A percentile compares a stretch with the other conserved stretches of the same genome.
These are phyloP conservation scores for Rhipidura dahli DNA, from an alignment of 2,113 vertebrate species.

Conservation along the genomic window DNA sequence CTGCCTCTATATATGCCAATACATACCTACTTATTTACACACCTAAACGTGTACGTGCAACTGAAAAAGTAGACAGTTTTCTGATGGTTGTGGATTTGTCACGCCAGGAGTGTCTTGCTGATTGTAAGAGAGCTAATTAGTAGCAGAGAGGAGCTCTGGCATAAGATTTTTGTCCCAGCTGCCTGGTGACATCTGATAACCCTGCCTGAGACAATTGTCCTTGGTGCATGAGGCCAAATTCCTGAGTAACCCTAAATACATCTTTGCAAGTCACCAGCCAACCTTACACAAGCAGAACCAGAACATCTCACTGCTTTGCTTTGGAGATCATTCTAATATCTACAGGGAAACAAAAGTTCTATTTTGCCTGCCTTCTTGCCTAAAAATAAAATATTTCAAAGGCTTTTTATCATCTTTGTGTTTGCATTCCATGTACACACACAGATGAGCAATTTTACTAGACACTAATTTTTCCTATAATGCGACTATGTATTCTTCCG, in stretches of 20 bases:
- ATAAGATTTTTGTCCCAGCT: not conserved
- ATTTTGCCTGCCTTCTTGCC: not conserved
- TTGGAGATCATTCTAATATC: not conserved
- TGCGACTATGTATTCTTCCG: not conserved
- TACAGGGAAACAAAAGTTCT: not conserved
- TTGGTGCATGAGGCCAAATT: not conserved
- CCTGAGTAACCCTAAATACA: not conserved
- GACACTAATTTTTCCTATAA: not conserved
- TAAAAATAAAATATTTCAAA: not conserved
- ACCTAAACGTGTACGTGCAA: not conserved
- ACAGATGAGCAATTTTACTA: not conserved
- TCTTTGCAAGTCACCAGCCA: not conserved
- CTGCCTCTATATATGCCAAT: not conserved
- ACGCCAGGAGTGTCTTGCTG: not conserved
- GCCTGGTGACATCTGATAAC: not conserved
- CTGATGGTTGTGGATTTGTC: not conserved
- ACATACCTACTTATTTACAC: accelerated
- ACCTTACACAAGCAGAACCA: not conserved
- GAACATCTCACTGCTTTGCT: not conserved
- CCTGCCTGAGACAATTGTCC: not conserved
- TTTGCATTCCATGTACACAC: not conserved
- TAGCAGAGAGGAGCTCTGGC: not conserved
- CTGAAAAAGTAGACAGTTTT: not conserved
- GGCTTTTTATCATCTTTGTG: not conserved
- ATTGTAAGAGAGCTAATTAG: not conserved